Evolutionary conservation across 2,888 invertebrate species (phyloP).

Genomic region (Crossocerus cetratus): DNA sequence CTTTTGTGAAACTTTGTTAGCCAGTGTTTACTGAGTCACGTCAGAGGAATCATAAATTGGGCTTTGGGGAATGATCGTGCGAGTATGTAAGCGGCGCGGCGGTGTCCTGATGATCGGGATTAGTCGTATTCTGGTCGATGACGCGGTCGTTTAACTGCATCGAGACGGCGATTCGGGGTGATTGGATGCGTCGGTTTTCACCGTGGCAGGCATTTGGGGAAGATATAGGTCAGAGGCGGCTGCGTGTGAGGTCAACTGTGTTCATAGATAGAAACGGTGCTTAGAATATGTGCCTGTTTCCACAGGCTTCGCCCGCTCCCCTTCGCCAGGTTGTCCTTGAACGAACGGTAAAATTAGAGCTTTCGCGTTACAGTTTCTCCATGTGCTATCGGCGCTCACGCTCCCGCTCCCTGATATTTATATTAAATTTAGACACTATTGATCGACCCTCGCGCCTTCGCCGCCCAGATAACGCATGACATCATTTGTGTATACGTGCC

Average conservation of each 20-base stretch:
- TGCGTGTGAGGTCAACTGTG: slow-evolving; percentile 54
- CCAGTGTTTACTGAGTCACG: no score
- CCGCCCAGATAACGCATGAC: slow-evolving; percentile 40
- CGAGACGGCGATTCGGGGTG: slow-evolving; percentile 57
- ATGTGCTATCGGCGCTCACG: slow-evolving; percentile 13
- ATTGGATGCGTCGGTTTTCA: slow-evolving; percentile 56
- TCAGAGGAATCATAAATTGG: no score
- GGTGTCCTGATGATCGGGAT: slow-evolving; percentile 38
- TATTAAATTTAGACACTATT: slow-evolving; percentile 49
- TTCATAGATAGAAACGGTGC: slow-evolving; percentile 56
- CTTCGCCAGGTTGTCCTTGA: slow-evolving; percentile 52
- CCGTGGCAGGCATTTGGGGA: slow-evolving; percentile 32
- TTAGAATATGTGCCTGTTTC: slow-evolving; percentile 36
- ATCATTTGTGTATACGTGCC: slow-evolving; percentile 25
- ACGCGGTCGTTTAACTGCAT: slow-evolving; percentile 58
- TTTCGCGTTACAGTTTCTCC: slow-evolving; percentile 45
- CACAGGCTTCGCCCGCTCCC: slow-evolving; percentile 19
- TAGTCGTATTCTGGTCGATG: slow-evolving; percentile 69
- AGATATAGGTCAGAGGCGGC: slow-evolving; percentile 57
- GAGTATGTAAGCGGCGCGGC: slow-evolving; percentile 17
- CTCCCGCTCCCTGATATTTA: slow-evolving; percentile 29
- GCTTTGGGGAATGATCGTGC: background rate
- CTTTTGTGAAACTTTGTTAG: no score
- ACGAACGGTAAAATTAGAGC: slow-evolving; percentile 55
- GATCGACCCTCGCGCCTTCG: slow-evolving; percentile 17